Evolutionary conservation across 30 jellyfish, hydroid and myxozoan genomes (phyloP), one percentile per base, ranked within the genome.

Genomic region (Cassiopea andromeda): DNA sequence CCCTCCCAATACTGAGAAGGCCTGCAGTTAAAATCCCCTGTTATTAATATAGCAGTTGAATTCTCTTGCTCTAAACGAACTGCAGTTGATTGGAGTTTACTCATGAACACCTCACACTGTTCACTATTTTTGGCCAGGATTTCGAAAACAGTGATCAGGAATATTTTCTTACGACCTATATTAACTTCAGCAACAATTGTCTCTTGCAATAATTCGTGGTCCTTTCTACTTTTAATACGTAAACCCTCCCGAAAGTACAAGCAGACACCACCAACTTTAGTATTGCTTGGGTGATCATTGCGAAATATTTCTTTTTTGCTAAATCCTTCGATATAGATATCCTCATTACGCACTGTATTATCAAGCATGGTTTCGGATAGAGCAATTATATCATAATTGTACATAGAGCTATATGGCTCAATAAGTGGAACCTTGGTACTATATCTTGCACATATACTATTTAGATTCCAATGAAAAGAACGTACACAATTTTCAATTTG

Each of bases 241-340:
- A 85, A 74, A 45, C 80, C 80, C 44, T 85, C 93, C 44, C 88
- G 79, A 27, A 71, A 85, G 59, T 58, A 73, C 43, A 85, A 9
- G 45, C 87, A 71, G 16, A 70, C 92, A 17, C 92, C 85, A 75
- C 92, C 92, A 71, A 77, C 70, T 83, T 83, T 83, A 59, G 85
- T 44, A 27, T 83, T 83, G 75, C 92, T 83, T 8, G 85, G 85
- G 67, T 81, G 89, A 45, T 81, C 89, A 60, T 47, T 81, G 0
- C 89, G 9, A 81, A 46, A 83, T 49, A 83, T 48, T 69, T 68
- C 74, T 44, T 27, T 54, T 27, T 27, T 59, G 18, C 91, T 83
- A 61, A 70, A 70, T 4, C 79, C 79, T 10, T 70, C 79, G 4
- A 70, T 70, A 43, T 70, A 16, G 79, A 70, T 70, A 70, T 70